A percentile compares a stretch with the other conserved stretches of the same genome.
phyloP scores from a whole-genome alignment of 2,888 invertebrate species.

The Sinhomidia bicolor region DNA sequence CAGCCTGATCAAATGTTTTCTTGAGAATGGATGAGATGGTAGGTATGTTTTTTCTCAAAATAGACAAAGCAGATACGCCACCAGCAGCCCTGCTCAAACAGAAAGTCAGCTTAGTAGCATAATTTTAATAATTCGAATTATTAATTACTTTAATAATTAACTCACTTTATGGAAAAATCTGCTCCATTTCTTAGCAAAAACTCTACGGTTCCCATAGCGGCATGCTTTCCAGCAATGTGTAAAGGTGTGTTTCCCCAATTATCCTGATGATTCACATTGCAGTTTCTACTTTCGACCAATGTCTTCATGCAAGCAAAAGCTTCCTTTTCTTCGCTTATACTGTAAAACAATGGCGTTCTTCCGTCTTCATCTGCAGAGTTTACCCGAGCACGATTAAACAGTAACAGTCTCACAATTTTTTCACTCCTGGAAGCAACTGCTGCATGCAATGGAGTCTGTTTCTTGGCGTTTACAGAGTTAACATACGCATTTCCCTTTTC shows the following conservation, averaged over 20 bases:
- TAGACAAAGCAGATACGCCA: conserved; percentile 90
- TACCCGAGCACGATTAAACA: conserved; percentile 86
- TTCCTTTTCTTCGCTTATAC: conserved; percentile 84
- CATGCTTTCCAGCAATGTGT: conserved; percentile 92
- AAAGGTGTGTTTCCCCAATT: conserved; percentile 92
- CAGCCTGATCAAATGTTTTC: conserved; percentile 88
- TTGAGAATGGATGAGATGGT: conserved; percentile 89
- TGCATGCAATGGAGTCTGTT: conserved; percentile 90
- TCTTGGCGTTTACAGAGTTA: conserved; percentile 83
- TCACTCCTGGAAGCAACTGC: conserved; percentile 87
- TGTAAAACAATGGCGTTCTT: conserved; percentile 90
- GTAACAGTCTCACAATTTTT: conserved; percentile 88
- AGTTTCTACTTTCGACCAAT: neutral
- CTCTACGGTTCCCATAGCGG: conserved; percentile 89
- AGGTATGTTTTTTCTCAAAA: conserved; percentile 92
- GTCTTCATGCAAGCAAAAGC: neutral
- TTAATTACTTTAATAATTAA: neutral
- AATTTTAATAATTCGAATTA: too few relatives aligned
- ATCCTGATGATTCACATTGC: conserved; percentile 82
- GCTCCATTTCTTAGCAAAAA: conserved; percentile 89
- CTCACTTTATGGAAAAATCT: conserved; percentile 85
- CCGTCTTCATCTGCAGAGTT: conserved; percentile 88
- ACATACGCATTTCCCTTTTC: conserved; percentile 88
- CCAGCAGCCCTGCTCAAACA: conserved; percentile 86
- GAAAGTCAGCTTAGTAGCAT: too few relatives aligned